Conservation (phyloP, 2,888 invertebrate genomes). For the Chloromyia formosa region DNA sequence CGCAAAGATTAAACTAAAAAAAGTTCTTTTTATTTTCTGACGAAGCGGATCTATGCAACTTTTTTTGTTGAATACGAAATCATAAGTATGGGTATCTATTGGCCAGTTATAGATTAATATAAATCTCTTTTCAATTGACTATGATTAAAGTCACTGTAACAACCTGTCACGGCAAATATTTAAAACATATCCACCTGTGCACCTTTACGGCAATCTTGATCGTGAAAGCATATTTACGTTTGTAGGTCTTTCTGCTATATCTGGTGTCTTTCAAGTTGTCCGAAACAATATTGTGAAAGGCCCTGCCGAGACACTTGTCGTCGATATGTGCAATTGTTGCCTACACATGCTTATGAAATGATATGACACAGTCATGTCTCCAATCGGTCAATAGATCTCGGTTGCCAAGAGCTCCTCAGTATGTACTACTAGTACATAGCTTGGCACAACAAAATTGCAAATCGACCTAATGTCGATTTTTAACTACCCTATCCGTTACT, state of each 20-base stretch:
- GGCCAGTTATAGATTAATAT: too few relatives aligned
- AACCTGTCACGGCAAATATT: neutral
- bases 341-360: conserved; percentile 34
- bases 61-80: too few relatives aligned
- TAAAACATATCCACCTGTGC: conserved; percentile 4
- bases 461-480: neutral
- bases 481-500: neutral
- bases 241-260: neutral
- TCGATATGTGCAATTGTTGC: neutral
- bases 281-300: conserved; percentile 17
- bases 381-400: conserved; percentile 27
- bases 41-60: too few relatives aligned
- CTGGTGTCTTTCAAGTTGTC: neutral
- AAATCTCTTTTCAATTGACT: too few relatives aligned
- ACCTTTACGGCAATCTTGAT: neutral
- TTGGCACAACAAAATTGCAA: too few relatives aligned
- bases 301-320: neutral
- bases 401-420: neutral
- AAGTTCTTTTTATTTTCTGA: too few relatives aligned
- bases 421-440: neutral
- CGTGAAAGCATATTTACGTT: neutral
- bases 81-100: too few relatives aligned
- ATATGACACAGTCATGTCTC: conserved; percentile 20
- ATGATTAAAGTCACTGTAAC: too few relatives aligned
- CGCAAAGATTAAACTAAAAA: too few relatives aligned